These are phyloP conservation scores for Madoqua kirkii DNA, from an alignment of 2,113 vertebrate genomes.

Conservation along the genomic window DNA sequence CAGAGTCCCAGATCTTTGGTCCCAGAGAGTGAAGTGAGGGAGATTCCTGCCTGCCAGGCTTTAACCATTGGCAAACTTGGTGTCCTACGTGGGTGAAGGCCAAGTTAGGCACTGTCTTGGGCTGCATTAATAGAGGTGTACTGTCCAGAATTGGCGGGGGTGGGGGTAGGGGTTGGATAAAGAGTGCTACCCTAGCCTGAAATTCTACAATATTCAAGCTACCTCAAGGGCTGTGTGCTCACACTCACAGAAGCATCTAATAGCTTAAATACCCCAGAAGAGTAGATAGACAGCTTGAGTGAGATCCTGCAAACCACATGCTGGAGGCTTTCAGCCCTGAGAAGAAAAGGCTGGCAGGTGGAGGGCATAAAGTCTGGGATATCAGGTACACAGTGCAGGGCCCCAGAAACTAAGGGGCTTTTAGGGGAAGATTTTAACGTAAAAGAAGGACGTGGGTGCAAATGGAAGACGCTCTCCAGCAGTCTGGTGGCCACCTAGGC, in stretches of 20 bases:
- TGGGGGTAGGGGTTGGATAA: neutral
- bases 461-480: neutral
- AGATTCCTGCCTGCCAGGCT: neutral
- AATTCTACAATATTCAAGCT: neutral
- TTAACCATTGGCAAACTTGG: neutral
- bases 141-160: neutral
- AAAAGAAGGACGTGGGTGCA: neutral
- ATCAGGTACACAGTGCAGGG: neutral
- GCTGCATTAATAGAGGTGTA: neutral
- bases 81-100: neutral
- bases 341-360: neutral
- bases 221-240: neutral
- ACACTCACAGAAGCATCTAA: neutral
- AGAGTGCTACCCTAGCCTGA: neutral
- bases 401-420: neutral
- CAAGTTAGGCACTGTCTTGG: neutral
- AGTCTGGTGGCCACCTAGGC: neutral
- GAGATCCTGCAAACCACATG: neutral
- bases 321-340: neutral
- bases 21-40: neutral
- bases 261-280: neutral
- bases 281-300: neutral
- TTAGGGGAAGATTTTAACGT: neutral
- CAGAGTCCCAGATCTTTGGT: neutral
- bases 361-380: too few relatives aligned